Percentiles rank a stretch among this genome's conserved stretches.
These are phyloP conservation scores for Amphipyra tragopoginis DNA, from an alignment of 2,888 invertebrate genomes.

Conservation along the genomic window DNA sequence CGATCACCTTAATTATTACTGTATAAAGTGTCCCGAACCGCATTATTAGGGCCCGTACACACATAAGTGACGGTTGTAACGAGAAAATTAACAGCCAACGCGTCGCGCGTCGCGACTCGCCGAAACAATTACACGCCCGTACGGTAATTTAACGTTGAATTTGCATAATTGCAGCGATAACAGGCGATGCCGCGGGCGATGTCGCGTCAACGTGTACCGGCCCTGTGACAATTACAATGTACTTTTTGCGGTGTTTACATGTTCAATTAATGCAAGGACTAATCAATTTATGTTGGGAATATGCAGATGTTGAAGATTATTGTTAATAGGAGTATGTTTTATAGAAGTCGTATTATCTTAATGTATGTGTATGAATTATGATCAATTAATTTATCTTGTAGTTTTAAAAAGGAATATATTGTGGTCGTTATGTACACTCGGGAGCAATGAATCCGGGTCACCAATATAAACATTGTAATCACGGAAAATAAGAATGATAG, in stretches of 20 bases:
- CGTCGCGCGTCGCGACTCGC: constrained; percentile 56
- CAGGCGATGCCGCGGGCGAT: constrained; percentile 75
- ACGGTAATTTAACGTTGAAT: constrained; percentile 80
- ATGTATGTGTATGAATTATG: too few species aligned
- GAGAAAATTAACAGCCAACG: constrained; percentile 64
- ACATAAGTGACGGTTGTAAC: constrained; percentile 68
- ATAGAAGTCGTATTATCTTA: not conserved
- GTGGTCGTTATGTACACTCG: too few species aligned
- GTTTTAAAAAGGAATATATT: too few species aligned
- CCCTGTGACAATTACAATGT: constrained; percentile 74
- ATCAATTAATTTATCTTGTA: too few species aligned
- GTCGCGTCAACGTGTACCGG: constrained; percentile 57
- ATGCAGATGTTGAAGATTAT: constrained; percentile 32
- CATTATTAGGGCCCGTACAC: constrained; percentile 65
- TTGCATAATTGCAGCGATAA: constrained; percentile 83
- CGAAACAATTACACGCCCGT: constrained; percentile 65
- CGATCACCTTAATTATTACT: constrained; percentile 52
- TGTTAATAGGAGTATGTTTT: constrained; percentile 3
- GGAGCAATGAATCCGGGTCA: too few species aligned
- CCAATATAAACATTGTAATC: too few species aligned
- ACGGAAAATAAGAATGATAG: too few species aligned
- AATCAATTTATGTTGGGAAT: constrained; percentile 53
- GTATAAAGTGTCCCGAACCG: constrained; percentile 34
- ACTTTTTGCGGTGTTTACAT: constrained; percentile 57
- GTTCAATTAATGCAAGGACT: constrained; percentile 60